A percentile compares a stretch with the other conserved stretches of the same genome.
Conservation (phyloP, 2,113 vertebrate species). For the Phocoena phocoena region DNA sequence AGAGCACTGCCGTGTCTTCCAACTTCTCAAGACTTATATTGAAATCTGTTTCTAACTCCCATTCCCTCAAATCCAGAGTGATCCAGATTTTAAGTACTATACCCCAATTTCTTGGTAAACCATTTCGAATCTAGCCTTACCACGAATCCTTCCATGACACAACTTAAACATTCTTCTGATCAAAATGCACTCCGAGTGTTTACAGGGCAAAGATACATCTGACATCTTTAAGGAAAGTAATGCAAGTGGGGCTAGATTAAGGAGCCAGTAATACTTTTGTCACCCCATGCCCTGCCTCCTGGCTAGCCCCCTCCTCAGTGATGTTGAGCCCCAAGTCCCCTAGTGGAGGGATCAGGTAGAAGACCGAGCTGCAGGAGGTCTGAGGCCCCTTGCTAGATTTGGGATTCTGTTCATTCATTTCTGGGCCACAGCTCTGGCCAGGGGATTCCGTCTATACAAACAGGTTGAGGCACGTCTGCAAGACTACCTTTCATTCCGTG, state of each 20-base stretch:
- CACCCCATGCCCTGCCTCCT: fast-evolving
- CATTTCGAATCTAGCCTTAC: neutral
- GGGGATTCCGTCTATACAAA: neutral
- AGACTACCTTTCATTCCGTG: neutral
- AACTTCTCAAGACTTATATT: neutral
- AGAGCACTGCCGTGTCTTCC: neutral
- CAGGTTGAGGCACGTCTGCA: neutral
- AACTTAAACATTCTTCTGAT: neutral
- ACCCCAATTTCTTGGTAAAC: neutral
- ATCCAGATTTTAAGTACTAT: neutral
- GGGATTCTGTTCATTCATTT: neutral
- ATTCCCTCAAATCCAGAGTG: neutral
- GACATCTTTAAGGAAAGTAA: neutral
- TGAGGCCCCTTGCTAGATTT: neutral
- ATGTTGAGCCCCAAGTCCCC: neutral
- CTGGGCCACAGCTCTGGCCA: neutral
- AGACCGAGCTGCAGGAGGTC: neutral
- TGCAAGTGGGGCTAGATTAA: neutral
- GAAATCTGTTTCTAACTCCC: neutral
- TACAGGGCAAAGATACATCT: neutral
- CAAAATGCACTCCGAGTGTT: neutral
- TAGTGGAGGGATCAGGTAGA: neutral
- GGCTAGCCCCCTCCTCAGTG: neutral
- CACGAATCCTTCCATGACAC: neutral
- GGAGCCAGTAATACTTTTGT: neutral